These are phyloP conservation scores for Muscidifurax raptorellus DNA, from an alignment of 1,140 invertebrate species.

Conservation along the genomic window DNA sequence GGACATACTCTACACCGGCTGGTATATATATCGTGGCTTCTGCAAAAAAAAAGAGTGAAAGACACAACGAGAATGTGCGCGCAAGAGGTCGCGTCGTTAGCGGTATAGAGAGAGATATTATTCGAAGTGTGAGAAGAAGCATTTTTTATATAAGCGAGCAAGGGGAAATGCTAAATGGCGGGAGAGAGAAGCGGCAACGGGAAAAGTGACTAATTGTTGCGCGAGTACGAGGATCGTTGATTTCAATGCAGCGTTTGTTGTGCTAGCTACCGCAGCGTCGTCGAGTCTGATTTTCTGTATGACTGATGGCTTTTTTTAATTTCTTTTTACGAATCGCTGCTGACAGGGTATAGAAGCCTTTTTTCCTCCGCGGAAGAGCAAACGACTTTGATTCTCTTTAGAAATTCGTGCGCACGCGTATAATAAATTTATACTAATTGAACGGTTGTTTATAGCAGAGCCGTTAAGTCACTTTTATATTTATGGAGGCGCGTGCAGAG, in stretches of 20 bases:
- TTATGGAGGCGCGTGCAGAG: no score
- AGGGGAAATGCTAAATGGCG: not conserved
- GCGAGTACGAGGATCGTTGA: not conserved
- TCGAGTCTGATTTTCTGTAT: no score
- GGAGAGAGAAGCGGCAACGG: not conserved
- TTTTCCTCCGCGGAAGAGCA: no score
- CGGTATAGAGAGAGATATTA: conserved; percentile 4
- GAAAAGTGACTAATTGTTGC: not conserved
- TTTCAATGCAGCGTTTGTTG: not conserved
- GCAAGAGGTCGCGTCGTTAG: conserved; percentile 25
- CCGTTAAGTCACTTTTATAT: no score
- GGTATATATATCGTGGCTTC: not conserved
- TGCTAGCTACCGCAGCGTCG: no score
- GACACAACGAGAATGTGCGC: not conserved
- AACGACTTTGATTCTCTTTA: no score
- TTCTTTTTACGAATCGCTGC: no score
- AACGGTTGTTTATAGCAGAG: no score
- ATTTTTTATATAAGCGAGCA: not conserved
- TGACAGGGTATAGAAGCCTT: no score
- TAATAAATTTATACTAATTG: no score
- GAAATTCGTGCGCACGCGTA: no score
- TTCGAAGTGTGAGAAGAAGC: conserved; percentile 32
- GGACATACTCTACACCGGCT: not conserved
- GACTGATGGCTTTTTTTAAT: no score
- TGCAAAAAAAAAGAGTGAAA: conserved; percentile 35